These are phyloP conservation scores for Pseudachorutes palmiensis DNA, from an alignment of 1,140 invertebrate genomes.

Conservation along the genomic window DNA sequence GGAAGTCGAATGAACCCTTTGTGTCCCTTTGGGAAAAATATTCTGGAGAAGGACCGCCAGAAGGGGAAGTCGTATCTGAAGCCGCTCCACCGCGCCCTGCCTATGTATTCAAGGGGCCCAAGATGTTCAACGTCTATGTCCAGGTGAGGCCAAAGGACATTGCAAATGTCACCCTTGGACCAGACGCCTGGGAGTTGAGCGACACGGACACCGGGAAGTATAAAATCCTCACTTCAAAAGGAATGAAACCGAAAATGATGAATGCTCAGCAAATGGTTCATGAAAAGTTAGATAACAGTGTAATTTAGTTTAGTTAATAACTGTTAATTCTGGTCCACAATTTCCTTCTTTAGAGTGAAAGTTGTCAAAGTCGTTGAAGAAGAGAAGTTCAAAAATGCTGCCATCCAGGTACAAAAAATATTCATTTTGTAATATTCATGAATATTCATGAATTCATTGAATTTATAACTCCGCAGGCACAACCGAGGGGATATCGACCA, in stretches of 20 bases:
- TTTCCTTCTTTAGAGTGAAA: not conserved
- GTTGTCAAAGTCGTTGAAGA: not conserved
- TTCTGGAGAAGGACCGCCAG: not conserved
- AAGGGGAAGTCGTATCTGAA: not conserved
- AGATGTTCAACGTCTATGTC: not conserved
- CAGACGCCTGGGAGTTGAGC: not conserved
- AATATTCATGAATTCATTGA: too few species aligned
- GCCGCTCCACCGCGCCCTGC: not conserved
- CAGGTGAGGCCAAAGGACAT: conserved; percentile 6
- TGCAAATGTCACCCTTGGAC: not conserved
- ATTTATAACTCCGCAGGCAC: not conserved
- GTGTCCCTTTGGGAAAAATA: conserved; percentile 1
- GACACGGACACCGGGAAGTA: not conserved
- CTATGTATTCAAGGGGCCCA: not conserved
- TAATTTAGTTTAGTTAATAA: not conserved
- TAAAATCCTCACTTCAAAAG: not conserved
- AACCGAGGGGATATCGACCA: not conserved
- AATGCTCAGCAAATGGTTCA: not conserved
- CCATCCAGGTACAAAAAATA: not conserved
- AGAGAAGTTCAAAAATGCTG: not conserved
- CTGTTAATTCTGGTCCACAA: not conserved
- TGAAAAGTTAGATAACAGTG: not conserved
- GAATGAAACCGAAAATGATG: not conserved
- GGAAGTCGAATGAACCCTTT: not conserved
- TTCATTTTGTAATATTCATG: too few species aligned